Percentiles rank a stretch among this genome's conserved stretches.
phyloP scores from a whole-genome alignment of 2,113 vertebrate genomes.

The Gymnarchus niloticus region DNA sequence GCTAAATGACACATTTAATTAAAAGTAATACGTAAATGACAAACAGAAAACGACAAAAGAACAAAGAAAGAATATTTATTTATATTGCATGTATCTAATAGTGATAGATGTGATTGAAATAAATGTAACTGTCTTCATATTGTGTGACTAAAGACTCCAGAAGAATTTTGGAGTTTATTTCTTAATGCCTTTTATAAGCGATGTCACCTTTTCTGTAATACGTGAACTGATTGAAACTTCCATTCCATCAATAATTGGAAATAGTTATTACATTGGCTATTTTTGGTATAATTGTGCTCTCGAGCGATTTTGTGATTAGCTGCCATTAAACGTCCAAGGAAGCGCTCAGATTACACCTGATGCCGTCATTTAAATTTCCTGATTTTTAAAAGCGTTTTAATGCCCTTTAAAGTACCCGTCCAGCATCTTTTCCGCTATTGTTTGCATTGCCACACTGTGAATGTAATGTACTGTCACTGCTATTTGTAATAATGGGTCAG shows the following conservation, averaged over 20 bases:
- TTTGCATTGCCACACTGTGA: not conserved
- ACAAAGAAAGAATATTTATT: not conserved
- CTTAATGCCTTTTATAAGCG: not conserved
- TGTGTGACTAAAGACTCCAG: not conserved
- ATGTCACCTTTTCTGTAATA: not conserved
- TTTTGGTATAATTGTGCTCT: not conserved
- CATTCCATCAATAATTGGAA: not conserved
- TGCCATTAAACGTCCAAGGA: not conserved
- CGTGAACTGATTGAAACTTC: not conserved
- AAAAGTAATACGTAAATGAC: not conserved
- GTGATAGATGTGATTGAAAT: not conserved
- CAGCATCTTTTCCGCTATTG: not conserved
- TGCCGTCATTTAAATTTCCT: too few species aligned
- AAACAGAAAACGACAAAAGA: not conserved
- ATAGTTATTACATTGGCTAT: not conserved
- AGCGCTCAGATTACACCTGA: not conserved
- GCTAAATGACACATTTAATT: not conserved
- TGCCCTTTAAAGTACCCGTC: not conserved
- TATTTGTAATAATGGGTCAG: not conserved
- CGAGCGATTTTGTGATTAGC: too few species aligned
- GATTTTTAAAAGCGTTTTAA: not conserved
- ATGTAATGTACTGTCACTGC: not conserved
- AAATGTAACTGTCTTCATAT: not conserved
- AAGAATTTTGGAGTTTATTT: not conserved
- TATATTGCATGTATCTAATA: not conserved